These are phyloP conservation scores for Pterois miles DNA, from an alignment of 2,797 vertebrate species.

Conservation along the genomic window DNA sequence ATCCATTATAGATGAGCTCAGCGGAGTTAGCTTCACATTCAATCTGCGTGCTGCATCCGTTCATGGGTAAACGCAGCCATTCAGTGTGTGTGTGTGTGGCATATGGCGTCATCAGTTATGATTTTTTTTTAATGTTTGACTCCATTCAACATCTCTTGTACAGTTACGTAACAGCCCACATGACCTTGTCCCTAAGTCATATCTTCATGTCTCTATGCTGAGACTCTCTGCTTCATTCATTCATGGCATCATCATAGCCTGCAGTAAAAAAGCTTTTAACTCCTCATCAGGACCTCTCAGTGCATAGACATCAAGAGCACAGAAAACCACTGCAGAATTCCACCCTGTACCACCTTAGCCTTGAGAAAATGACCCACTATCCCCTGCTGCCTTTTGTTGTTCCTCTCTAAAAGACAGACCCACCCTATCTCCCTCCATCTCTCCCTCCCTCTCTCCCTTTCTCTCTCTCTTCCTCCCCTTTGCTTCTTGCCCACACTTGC, in stretches of 20 bases:
- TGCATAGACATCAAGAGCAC: neutral
- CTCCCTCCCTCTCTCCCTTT: neutral
- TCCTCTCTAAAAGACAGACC: slow-evolving; percentile 43
- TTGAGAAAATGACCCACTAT: slow-evolving; percentile 59
- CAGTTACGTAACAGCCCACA: slow-evolving; percentile 40
- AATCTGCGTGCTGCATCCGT: slow-evolving; percentile 52
- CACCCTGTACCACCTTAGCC: slow-evolving; percentile 28
- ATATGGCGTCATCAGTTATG: neutral
- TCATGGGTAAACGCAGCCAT: slow-evolving; percentile 47
- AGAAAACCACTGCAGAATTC: slow-evolving; percentile 9
- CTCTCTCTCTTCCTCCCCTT: slow-evolving; percentile 10
- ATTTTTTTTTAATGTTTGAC: slow-evolving; percentile 20
- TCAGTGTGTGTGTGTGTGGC: neutral
- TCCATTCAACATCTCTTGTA: slow-evolving; percentile 29
- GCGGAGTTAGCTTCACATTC: slow-evolving; percentile 41
- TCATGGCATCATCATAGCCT: slow-evolving; percentile 25
- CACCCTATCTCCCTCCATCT: slow-evolving; percentile 37
- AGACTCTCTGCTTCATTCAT: slow-evolving; percentile 13
- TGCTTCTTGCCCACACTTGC: slow-evolving; percentile 35
- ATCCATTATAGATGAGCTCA: slow-evolving; percentile 68
- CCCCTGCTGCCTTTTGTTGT: slow-evolving; percentile 53
- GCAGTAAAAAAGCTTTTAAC: slow-evolving; percentile 57
- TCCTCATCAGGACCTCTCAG: slow-evolving; percentile 2
- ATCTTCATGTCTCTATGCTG: slow-evolving; percentile 11
- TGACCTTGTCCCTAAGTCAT: slow-evolving; percentile 16